Conservation (phyloP, 2,888 invertebrate genomes). For the Oxyteleia sp. region DNA sequence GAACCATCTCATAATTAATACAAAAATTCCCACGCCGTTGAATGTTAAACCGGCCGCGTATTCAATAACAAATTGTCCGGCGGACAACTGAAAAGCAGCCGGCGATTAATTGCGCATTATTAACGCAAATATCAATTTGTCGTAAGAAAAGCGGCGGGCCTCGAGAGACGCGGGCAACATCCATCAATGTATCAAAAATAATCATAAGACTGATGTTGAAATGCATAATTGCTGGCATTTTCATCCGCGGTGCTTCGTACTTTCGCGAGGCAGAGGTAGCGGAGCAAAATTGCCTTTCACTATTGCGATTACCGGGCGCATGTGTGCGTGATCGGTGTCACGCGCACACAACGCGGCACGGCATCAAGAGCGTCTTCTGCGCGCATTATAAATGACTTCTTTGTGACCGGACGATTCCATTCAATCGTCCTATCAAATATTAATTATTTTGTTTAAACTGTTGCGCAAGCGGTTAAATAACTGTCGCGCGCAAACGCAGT, state of each 20-base stretch:
- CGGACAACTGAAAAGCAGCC: slow-evolving; percentile 38
- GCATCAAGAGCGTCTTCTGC: slow-evolving; percentile 55
- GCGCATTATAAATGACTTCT: slow-evolving; percentile 59
- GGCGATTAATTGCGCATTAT: slow-evolving; percentile 65
- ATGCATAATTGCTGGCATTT: slow-evolving; percentile 72
- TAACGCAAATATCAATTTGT: slow-evolving; percentile 71
- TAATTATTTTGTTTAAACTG: slow-evolving; percentile 66
- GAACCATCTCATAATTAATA: background rate
- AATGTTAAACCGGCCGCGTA: slow-evolving; percentile 2
- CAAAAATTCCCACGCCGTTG: slow-evolving; percentile 48
- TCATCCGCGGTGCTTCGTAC: slow-evolving; percentile 40
- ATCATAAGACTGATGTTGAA: slow-evolving; percentile 52
- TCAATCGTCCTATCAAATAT: slow-evolving; percentile 64
- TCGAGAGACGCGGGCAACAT: slow-evolving; percentile 22
- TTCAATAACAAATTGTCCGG: slow-evolving; percentile 45
- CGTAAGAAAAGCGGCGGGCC: slow-evolving; percentile 44
- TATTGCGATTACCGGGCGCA: slow-evolving; percentile 57
- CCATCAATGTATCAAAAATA: slow-evolving; percentile 61
- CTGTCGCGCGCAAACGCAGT: slow-evolving; percentile 51
- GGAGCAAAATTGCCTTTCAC: slow-evolving; percentile 71
- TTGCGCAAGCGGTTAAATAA: slow-evolving; percentile 46
- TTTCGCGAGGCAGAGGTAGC: slow-evolving; percentile 61
- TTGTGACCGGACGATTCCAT: slow-evolving; percentile 49
- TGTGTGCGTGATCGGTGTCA: slow-evolving; percentile 59
- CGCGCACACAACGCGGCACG: slow-evolving; percentile 32